Conservation (phyloP, 2,797 vertebrate species). For the Clarias fuscus region DNA sequence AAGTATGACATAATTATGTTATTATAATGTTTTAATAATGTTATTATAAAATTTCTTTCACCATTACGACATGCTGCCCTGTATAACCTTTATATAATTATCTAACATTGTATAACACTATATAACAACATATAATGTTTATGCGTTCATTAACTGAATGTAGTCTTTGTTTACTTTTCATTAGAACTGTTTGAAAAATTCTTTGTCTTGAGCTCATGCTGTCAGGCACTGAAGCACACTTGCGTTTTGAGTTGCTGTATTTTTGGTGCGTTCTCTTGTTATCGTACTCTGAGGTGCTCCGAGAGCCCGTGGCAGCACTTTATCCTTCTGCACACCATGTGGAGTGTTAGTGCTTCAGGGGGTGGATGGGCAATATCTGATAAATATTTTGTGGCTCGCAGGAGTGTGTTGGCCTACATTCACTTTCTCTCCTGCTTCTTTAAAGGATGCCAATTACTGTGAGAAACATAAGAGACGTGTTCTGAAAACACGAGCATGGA, state of each 20-base stretch:
- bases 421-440: conserved; percentile 45
- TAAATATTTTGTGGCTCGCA: conserved; percentile 57
- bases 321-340: conserved; percentile 30
- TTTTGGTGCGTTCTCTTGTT: conserved; percentile 25
- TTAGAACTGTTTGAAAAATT: not conserved
- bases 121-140: too few species aligned
- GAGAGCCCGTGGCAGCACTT: conserved; percentile 33
- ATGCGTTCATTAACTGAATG: not conserved
- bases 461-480: conserved; percentile 46
- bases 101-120: not conserved
- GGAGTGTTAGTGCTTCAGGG: conserved; percentile 36
- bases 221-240: not conserved
- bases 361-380: conserved; percentile 51
- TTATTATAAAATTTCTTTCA: not conserved
- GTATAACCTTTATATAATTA: not conserved
- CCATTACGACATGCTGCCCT: not conserved
- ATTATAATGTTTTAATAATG: not conserved
- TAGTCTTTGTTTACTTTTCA: not conserved
- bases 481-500: conserved; percentile 35
- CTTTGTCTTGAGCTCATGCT: not conserved
- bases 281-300: not conserved
- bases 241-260: conserved; percentile 13
- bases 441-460: conserved; percentile 54
- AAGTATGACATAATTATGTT: not conserved
- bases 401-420: conserved; percentile 56